These are phyloP conservation scores for Caenorhabditis sp. DNA, from an alignment of 2,888 invertebrate species.

Conservation along the genomic window DNA sequence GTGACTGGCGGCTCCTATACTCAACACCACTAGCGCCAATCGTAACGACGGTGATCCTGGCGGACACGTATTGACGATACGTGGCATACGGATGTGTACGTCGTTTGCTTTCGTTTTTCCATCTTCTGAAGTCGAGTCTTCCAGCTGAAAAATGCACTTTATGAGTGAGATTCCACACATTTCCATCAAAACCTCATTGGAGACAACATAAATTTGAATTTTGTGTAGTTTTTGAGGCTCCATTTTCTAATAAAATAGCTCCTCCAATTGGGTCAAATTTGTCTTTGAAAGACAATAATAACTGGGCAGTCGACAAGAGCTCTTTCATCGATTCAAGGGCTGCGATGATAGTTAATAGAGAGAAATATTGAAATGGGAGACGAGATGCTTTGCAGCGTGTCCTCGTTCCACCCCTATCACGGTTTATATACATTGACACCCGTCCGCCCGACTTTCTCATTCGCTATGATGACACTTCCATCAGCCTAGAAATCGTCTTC, in stretches of 20 bases:
- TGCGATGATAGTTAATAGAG: neutral
- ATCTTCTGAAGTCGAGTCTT: slow-evolving; percentile 23
- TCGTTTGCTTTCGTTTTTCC: slow-evolving; percentile 38
- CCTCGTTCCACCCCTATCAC: slow-evolving; percentile 27
- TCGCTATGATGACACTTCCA: slow-evolving; percentile 32
- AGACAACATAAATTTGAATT: slow-evolving; percentile 39
- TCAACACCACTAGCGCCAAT: slow-evolving; percentile 63
- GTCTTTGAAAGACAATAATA: slow-evolving; percentile 8
- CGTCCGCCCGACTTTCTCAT: slow-evolving; percentile 37
- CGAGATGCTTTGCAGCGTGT: slow-evolving; percentile 32
- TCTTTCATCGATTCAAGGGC: slow-evolving; percentile 49
- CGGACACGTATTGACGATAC: slow-evolving; percentile 46
- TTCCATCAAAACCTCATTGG: too few species aligned
- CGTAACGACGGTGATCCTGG: slow-evolving; percentile 52
- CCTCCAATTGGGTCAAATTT: slow-evolving; percentile 49
- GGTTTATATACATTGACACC: slow-evolving; percentile 42
- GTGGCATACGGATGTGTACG: slow-evolving; percentile 54
- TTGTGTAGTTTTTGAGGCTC: slow-evolving; percentile 11
- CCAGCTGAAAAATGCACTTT: slow-evolving; percentile 47
- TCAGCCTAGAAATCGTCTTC: slow-evolving; percentile 43
- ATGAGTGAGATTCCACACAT: too few species aligned
- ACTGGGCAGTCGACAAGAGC: slow-evolving; percentile 9
- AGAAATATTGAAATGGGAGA: slow-evolving; percentile 1
- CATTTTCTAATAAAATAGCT: slow-evolving; percentile 14
- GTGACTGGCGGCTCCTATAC: slow-evolving; percentile 73